Evolutionary conservation across 2,113 vertebrate genomes (phyloP).

Genomic region (Myocastor coypus): DNA sequence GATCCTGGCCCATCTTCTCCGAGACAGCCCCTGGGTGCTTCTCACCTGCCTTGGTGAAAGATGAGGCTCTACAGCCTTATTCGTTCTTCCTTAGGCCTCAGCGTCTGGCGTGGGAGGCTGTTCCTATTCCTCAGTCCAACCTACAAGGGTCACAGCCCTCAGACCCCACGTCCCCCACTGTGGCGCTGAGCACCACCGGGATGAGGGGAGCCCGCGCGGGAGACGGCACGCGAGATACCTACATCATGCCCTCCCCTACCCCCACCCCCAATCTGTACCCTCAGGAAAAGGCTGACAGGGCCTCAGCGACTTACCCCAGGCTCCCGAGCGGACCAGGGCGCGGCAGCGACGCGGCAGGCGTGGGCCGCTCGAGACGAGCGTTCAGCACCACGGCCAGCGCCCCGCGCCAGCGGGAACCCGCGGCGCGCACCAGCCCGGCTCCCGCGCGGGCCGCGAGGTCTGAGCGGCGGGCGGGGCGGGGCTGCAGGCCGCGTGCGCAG

Average conservation of each 20-base stretch:
- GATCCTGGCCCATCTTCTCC: neutral
- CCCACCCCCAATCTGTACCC: neutral
- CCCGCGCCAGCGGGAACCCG: neutral
- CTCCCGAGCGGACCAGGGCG: neutral
- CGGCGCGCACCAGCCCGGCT: neutral
- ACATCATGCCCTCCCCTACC: neutral
- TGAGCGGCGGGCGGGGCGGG: neutral
- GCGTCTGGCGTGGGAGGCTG: neutral
- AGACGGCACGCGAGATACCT: neutral
- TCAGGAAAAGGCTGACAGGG: neutral
- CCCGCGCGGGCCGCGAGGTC: neutral
- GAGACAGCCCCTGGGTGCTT: neutral
- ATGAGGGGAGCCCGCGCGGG: neutral
- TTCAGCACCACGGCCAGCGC: slow-evolving; percentile 84
- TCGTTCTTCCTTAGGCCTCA: neutral
- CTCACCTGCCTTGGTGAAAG: neutral
- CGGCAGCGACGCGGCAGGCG: neutral
- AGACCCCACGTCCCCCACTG: neutral
- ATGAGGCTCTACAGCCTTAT: neutral
- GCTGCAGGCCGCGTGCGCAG: neutral
- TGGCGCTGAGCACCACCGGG: too few species aligned
- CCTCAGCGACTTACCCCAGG: slow-evolving; percentile 66
- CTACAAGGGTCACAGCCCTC: neutral
- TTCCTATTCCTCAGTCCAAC: neutral
- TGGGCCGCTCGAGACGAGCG: neutral